A percentile compares a stretch with the other conserved stretches of the same genome.
Evolutionary conservation across 1,140 invertebrate genomes (phyloP).

Genomic region (Bombus soroeensis): DNA sequence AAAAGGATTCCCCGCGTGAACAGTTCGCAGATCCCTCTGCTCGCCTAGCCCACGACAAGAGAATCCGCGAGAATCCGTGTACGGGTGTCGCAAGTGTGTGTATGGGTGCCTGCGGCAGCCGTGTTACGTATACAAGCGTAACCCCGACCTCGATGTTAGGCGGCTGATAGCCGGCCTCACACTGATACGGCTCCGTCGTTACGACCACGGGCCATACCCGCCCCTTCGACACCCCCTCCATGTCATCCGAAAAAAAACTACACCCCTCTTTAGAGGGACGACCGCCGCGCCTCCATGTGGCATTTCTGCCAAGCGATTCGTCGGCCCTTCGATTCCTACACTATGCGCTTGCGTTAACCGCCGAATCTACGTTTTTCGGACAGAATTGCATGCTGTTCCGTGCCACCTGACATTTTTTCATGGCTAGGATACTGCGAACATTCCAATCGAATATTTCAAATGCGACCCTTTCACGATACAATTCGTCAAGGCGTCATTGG

Average conservation of each 20-base stretch:
- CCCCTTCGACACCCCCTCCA: conserved; percentile 41
- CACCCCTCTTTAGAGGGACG: conserved; percentile 57
- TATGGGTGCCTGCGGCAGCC: conserved; percentile 56
- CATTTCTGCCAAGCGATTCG: conserved; percentile 24
- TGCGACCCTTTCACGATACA: not conserved
- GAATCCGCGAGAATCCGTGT: conserved; percentile 37
- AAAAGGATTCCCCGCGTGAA: conserved; percentile 33
- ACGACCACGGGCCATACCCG: conserved; percentile 56
- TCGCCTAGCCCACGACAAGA: conserved; percentile 14
- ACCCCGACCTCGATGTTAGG: conserved; percentile 77
- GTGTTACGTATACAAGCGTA: conserved; percentile 62
- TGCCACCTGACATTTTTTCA: not conserved
- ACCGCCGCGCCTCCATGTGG: conserved; percentile 34
- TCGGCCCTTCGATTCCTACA: conserved; percentile 24
- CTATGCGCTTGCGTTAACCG: not conserved
- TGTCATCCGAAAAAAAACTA: conserved; percentile 55
- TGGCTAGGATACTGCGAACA: not conserved
- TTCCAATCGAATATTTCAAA: not conserved
- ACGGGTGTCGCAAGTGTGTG: conserved; percentile 26
- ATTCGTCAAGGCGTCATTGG: no score
- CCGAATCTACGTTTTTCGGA: not conserved
- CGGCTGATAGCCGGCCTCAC: conserved; percentile 81
- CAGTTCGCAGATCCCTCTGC: conserved; percentile 32
- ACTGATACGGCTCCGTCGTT: conserved; percentile 71
- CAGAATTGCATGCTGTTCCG: not conserved